A percentile compares a stretch with the other conserved stretches of the same genome.
These are phyloP conservation scores for Peromyscus maniculatus DNA, from an alignment of 2,113 vertebrate species.

Conservation along the genomic window DNA sequence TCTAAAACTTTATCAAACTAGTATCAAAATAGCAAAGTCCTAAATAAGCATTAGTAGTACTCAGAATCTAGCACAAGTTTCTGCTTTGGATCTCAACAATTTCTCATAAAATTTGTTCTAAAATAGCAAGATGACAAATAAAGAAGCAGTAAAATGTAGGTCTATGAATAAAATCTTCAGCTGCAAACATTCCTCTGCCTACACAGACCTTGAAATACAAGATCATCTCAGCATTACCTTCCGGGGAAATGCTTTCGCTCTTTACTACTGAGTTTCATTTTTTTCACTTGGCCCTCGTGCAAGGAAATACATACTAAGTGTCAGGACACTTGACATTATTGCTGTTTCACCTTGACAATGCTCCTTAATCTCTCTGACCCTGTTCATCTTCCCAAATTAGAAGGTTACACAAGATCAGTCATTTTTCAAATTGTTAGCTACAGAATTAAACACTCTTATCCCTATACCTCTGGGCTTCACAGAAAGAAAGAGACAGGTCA, in stretches of 20 bases:
- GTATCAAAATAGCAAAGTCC: background rate
- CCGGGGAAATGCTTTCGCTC: background rate
- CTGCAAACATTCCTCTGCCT: background rate
- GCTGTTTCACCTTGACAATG: background rate
- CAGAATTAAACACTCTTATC: background rate
- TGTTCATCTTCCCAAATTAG: background rate
- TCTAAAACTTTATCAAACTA: background rate
- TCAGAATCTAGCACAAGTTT: background rate
- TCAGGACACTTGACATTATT: background rate
- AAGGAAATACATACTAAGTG: background rate
- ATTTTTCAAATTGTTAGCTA: background rate
- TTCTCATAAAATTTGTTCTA: background rate
- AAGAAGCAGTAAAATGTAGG: background rate
- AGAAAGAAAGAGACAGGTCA: background rate
- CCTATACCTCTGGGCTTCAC: background rate
- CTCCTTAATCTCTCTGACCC: background rate
- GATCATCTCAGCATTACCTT: background rate
- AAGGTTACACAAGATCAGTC: background rate
- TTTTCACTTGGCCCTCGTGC: rapidly evolving
- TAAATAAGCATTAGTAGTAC: background rate
- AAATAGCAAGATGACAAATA: background rate
- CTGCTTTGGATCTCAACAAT: background rate
- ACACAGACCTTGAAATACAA: background rate
- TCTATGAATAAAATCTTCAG: background rate
- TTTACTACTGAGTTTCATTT: background rate